phyloP scores from a whole-genome alignment of 2,113 vertebrate genomes.

The Capricornis sumatraensis region DNA sequence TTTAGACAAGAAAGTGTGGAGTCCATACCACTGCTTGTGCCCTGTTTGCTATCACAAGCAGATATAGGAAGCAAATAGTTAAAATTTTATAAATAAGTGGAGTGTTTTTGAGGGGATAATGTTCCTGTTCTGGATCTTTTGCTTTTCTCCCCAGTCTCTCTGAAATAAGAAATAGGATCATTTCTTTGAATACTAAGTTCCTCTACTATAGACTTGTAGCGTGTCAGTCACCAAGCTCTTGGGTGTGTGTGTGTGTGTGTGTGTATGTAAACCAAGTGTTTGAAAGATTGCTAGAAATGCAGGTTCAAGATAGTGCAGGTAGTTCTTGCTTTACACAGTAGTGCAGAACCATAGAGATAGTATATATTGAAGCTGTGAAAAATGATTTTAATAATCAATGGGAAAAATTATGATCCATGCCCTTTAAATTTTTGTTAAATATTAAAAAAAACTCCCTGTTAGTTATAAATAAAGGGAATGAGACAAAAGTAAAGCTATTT shows the following conservation, averaged over 20 bases:
- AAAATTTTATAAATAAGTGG: neutral
- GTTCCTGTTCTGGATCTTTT: neutral
- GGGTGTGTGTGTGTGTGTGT: neutral
- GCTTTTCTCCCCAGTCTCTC: neutral
- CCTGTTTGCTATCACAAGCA: neutral
- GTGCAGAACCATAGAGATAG: neutral
- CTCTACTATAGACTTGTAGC: neutral
- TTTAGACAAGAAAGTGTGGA: neutral
- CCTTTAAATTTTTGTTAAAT: neutral
- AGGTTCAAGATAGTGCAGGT: neutral
- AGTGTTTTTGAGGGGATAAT: neutral
- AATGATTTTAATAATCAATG: neutral
- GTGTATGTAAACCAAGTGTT: neutral
- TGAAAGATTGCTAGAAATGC: neutral
- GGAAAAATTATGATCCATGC: neutral
- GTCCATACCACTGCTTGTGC: neutral
- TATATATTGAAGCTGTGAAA: neutral
- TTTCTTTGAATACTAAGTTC: neutral
- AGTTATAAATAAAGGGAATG: neutral
- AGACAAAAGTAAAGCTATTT: neutral
- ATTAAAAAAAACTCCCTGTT: neutral
- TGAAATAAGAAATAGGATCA: neutral
- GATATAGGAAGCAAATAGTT: neutral
- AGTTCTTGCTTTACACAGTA: neutral
- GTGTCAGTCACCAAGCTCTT: neutral